phyloP scores from a whole-genome alignment of 2,888 invertebrate genomes.

The Habrosyne pyritoides region DNA sequence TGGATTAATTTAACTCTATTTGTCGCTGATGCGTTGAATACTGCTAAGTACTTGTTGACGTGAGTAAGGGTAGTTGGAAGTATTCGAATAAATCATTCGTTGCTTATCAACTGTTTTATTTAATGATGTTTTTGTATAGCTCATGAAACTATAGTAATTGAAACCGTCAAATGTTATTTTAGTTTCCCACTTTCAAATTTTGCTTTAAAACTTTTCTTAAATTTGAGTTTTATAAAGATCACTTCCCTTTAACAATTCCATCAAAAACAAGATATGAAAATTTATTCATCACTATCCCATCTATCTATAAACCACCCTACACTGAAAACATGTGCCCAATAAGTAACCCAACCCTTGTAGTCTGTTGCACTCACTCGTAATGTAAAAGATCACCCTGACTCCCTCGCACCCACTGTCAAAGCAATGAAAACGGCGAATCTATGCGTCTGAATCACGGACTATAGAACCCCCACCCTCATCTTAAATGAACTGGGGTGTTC shows the following conservation, averaged over 20 bases:
- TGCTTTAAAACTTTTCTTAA: too few species aligned
- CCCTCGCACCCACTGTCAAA: conserved; percentile 67
- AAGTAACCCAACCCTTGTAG: conserved; percentile 70
- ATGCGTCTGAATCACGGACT: conserved; percentile 77
- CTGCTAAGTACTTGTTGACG: conserved; percentile 9
- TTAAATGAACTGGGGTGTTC: conserved; percentile 77
- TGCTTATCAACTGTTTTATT: too few species aligned
- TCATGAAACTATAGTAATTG: too few species aligned
- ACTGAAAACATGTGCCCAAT: conserved; percentile 64
- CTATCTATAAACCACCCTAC: conserved; percentile 46
- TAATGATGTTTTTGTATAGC: too few species aligned
- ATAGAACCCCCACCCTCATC: conserved; percentile 64
- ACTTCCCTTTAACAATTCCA: conserved; percentile 24
- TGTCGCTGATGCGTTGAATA: conserved; percentile 13
- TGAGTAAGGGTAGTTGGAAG: conserved; percentile 15
- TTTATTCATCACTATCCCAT: conserved; percentile 50
- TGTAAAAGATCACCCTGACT: conserved; percentile 45
- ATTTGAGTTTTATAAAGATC: not conserved
- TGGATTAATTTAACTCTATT: conserved; percentile 42
- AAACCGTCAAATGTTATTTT: too few species aligned
- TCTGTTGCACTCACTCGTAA: conserved; percentile 53
- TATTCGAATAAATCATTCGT: conserved; percentile 14
- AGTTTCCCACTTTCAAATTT: too few species aligned
- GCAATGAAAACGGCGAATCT: conserved; percentile 80
- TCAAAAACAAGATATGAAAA: conserved; percentile 42